Base-by-base conservation (phyloP, 2,888 invertebrate species). In the Caradrina kadenii region DNA sequence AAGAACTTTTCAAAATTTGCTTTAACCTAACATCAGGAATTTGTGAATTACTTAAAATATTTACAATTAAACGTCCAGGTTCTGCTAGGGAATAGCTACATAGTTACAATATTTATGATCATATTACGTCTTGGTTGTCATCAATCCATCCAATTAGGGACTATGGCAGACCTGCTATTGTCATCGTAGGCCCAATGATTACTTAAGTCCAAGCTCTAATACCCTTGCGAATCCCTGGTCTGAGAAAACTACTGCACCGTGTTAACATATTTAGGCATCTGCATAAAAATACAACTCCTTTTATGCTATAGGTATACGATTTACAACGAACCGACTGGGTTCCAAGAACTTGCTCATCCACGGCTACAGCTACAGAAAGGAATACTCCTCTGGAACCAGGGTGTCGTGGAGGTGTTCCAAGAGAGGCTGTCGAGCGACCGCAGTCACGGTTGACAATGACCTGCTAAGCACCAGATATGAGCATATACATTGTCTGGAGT, bases 361-460 rank as follows among this genome's bases (percentile, higher is more conserved):
- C 11, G 63, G 67, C 15, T 70, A 79, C 70, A 79, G 73, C 54
- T 87, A 78, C 67, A 71, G 77, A 42, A 73, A 71, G 21, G 83
- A 82, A 52, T 83, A 83, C 42, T 3, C 60, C 1, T 70, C 81
- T 15, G 86, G 82, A 7, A 2, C 8, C 15, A 79, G 84, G 26
- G 56, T 79, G 1, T 82, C 86, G 1, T 88, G 88, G 88, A 73
- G 88, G 31, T 88, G 86, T 58, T 71, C 74, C 42, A 83, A 72
- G 59, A 66, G 83, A 31, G 82, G 83, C 15, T 86, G 86, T 22
- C 82, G 80, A 7, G 84, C 84, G n/a, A 86, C 86, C 6, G 85
- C 80, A 1, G 53, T 77, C 31, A 88, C 87, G 1, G 1, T 82
- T 15, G 56, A 72, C 17, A 22, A 66, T 11, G 26, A 69, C 55